Evolutionary conservation across 92 coral and sea anemone genomes (phyloP).

Genomic region (Epizoanthus fatuus): DNA sequence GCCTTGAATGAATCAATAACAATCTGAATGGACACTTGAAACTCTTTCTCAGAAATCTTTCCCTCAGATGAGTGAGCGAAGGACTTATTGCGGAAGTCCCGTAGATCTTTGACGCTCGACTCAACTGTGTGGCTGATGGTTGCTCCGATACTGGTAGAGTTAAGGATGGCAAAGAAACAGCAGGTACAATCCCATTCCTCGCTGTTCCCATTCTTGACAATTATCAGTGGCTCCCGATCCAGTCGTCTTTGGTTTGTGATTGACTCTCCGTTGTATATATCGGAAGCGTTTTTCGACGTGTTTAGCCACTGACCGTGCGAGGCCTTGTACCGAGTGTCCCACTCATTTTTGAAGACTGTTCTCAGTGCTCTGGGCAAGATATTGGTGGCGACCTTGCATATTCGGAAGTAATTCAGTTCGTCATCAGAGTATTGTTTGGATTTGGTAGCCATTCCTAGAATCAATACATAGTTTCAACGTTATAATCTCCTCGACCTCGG

Average conservation of each 20-base stretch:
- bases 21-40: not conserved
- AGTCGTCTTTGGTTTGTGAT: conserved; percentile 2
- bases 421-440: too few species aligned
- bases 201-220: conserved; percentile 16
- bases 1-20: conserved; percentile 6
- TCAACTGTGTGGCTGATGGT: not conserved
- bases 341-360: conserved; percentile 7
- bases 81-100: conserved; percentile 35
- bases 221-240: not conserved
- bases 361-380: conserved; percentile 41
- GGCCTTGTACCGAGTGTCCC: conserved; percentile 29
- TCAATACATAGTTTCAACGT: too few species aligned
- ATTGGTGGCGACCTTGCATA: conserved; percentile 26
- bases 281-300: conserved; percentile 25
- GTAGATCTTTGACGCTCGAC: conserved; percentile 7
- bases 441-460: too few species aligned
- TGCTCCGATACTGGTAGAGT: conserved; percentile 39
- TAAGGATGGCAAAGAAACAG: conserved; percentile 47
- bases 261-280: conserved; percentile 31
- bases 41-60: not conserved
- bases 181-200: conserved; percentile 53
- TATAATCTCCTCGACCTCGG: too few species aligned
- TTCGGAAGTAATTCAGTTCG: too few species aligned
- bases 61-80: conserved; percentile 28
- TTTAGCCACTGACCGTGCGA: conserved; percentile 35